A percentile compares a stretch with the other conserved stretches of the same genome.
Evolutionary conservation across 2,113 vertebrate species (phyloP).

Genomic region (Glareola pratincola): DNA sequence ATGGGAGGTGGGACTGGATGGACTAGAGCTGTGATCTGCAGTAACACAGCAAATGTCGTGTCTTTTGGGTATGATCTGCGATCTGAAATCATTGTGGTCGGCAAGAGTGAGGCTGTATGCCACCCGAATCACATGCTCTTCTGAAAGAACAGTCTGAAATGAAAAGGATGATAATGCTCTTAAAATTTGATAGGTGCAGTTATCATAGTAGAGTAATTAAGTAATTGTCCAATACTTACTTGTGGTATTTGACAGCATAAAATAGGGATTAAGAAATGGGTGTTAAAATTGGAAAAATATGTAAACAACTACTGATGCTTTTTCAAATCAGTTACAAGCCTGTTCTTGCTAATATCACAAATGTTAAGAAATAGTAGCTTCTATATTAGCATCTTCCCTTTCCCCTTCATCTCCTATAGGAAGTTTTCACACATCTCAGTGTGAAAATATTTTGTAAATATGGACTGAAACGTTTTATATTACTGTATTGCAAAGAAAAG

Average conservation of each 20-base stretch:
- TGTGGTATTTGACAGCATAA: not conserved
- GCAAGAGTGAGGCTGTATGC: not conserved
- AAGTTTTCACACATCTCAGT: not conserved
- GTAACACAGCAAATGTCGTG: not conserved
- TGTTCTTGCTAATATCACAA: not conserved
- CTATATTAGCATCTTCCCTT: not conserved
- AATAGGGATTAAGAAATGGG: not conserved
- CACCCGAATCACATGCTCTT: rapidly evolving
- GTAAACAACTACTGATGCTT: not conserved
- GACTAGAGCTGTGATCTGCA: not conserved
- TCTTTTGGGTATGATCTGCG: not conserved
- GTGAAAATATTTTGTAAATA: slow-evolving; percentile 6
- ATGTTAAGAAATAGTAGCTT: not conserved
- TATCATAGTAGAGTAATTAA: not conserved
- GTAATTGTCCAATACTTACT: not conserved
- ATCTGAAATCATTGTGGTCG: not conserved
- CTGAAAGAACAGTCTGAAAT: not conserved
- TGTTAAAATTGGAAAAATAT: not conserved
- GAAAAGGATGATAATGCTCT: not conserved
- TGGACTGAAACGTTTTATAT: not conserved
- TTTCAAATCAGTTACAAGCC: not conserved
- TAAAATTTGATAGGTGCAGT: not conserved
- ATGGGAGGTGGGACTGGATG: not conserved
- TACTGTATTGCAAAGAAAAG: not conserved
- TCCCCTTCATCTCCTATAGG: not conserved